A percentile compares a stretch with the other conserved stretches of the same genome.
Evolutionary conservation across 2,888 invertebrate species (phyloP).

Genomic region (Agrypnus murinus): DNA sequence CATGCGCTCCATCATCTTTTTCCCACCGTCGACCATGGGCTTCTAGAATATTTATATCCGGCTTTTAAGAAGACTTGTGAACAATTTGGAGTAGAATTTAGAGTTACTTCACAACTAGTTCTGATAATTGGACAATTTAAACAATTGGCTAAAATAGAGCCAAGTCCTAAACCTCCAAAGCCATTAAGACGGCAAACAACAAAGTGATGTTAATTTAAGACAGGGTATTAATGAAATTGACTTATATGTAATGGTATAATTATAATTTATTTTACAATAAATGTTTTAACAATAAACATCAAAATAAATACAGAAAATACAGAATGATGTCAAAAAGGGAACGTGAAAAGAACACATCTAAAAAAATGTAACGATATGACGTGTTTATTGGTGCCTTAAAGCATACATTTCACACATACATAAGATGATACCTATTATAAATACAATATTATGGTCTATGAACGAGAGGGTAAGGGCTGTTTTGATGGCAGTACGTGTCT

Average conservation of each 20-base stretch:
- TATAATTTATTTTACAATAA: slow-evolving; percentile 67
- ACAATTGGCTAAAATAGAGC: slow-evolving; percentile 72
- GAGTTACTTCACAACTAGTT: slow-evolving; percentile 74
- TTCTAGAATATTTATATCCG: slow-evolving; percentile 79
- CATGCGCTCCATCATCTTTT: slow-evolving; percentile 88
- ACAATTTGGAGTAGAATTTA: slow-evolving; percentile 76
- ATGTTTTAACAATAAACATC: slow-evolving; percentile 67
- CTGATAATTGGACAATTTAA: slow-evolving; percentile 80
- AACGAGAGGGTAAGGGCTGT: slow-evolving; percentile 67
- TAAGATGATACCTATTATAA: slow-evolving; percentile 55
- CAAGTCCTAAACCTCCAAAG: background rate
- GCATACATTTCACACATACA: slow-evolving; percentile 72
- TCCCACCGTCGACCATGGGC: slow-evolving; percentile 86
- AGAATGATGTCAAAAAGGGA: slow-evolving; percentile 60
- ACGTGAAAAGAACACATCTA: slow-evolving; percentile 59
- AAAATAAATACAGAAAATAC: slow-evolving; percentile 65
- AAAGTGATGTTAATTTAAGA: background rate
- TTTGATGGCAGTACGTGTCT: slow-evolving; percentile 70
- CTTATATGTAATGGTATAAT: slow-evolving; percentile 58
- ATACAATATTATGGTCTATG: slow-evolving; percentile 57
- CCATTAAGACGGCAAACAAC: background rate
- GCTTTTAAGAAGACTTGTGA: slow-evolving; percentile 77
- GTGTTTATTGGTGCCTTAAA: slow-evolving; percentile 75
- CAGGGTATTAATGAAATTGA: background rate
- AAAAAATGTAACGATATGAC: slow-evolving; percentile 79